Base-by-base conservation (phyloP, 1,140 invertebrate genomes). In the Dreissena rostriformis region DNA sequence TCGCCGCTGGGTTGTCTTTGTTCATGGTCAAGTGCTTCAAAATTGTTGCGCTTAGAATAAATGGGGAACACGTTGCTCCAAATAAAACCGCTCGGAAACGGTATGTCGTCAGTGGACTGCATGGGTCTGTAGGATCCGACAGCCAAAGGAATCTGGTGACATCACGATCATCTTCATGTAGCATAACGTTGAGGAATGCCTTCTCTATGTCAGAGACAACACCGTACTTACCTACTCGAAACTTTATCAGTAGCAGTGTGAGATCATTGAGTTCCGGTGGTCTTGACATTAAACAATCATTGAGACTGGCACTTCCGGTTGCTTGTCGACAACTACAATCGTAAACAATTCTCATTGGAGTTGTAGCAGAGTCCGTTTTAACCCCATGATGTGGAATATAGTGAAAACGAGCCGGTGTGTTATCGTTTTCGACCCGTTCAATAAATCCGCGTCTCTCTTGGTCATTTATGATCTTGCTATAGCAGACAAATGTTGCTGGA, bases 401-500 rank as follows among this genome's bases (percentile, higher is more conserved):
- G 22, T 61, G 57, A 61, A 24, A 4, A 24, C 57, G 11, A 39
- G 39, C 39, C 39, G 39, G 39, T 39, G 39, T 39, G 39, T 39
- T 39, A 39, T 67, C 65, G 22, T 67, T 29, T 67, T 15, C 65
- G 14, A 67, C 14, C 65, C 14, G 24, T 24, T 67, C 65, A 28
- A 67, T 24, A 67, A 67, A 67, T 24, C 7, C 65, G 14, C 65
- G 24, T 24, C 29, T 17, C 15, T 67, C 65, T 29, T 67, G 65
- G 24, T 67, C 65, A 67, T 24, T 67, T 12, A 67, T 67, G 15
- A 67, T 67, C 24, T 67, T 29, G 29, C 24, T 67, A n/a, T 67
- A n/a, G 4, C 29, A 28, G 14, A 14, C 24, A 17, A 67, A 22
- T 15, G 29, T 24, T 67, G 24, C 65, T 29, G 65, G 65, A 28